Base-by-base conservation (phyloP, 2,797 vertebrate species). In the Scleropages formosus region DNA sequence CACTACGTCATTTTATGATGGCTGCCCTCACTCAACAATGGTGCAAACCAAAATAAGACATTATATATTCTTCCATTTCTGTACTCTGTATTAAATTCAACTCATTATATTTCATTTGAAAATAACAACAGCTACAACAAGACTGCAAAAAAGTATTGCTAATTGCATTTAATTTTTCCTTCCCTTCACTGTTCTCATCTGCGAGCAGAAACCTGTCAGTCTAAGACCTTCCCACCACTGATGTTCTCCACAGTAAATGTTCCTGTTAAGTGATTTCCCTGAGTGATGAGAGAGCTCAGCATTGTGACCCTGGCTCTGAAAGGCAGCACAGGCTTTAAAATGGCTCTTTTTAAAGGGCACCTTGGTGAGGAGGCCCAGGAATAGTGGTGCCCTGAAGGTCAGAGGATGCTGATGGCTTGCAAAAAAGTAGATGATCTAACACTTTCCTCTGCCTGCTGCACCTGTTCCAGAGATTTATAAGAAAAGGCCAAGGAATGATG, bases 401-500 rank as follows among this genome's bases (percentile, higher is more conserved):
- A 56, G 51, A 18, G 4, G 2, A 24, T 18, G 26, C 18, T 56
- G 69, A 71, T 31, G 51, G 22, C 24, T 53, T 56, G 51, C 69
- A 12, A 49, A 71, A 53, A 71, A 71, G 71, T 31, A 71, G 49
- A 24, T 24, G 26, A 58, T 31, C 47, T 22, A 58, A 58, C 51
- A 70, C 53, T 56, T 58, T 27, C 51, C 26, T 22, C 10, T 1
- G 4, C 58, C 16, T 26, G 69, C 49, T 71, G 26, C 24, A 9
- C 53, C 53, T 20, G 24, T 8, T 58, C 51, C 27, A 31, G 8
- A 15, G 18, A 16, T 49, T 4, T 71, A 51, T 16, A 51, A 31
- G 26, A 69, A 69, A 26, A 68, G 66, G 7, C 66, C 47, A 51
- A 68, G 65, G 22, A 39, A n/a, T n/a, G n/a, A n/a, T n/a, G n/a